Base-by-base conservation (phyloP, 1,140 invertebrate genomes). In the Drosophila tristis region DNA sequence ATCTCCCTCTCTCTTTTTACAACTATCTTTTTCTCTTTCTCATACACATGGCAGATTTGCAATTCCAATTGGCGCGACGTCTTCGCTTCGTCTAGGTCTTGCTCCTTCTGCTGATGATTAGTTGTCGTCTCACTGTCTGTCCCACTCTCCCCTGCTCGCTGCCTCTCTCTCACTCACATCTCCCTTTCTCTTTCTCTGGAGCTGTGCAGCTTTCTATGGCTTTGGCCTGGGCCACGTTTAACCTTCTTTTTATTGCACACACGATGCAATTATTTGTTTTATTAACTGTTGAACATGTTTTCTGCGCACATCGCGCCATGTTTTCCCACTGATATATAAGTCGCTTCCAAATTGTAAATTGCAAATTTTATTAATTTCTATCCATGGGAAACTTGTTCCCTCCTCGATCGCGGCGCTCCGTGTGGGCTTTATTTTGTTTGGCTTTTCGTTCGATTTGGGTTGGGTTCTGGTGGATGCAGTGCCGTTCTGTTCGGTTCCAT, bases 231-330 rank as follows among this genome's bases (percentile, higher is more conserved):
- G 58, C 71, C 80, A 47, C 76, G 80, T 89, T 89, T 78, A 89
- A 76, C 72, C 84, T 80, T 73, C 77, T 89, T 89, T 89, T 89
- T 89, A 89, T 89, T 89, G 84, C 84, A 80, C 78, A 89, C 76
- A 89, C 84, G 80, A 58, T 78, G 84, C 84, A 89, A 89, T 89
- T 89, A 89, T 89, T 89, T 89, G 84, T 89, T 89, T 89, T 89
- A 89, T 89, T 89, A 89, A 89, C 84, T 89, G 84, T 89, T 89
- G 79, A 89, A 89, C 84, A 89, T 77, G 84, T 81, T 76, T 81
- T 76, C 64, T 61, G 44, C 47, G 47, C 72, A 70, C 72, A 74
- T 58, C 66, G 59, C 64, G 13, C 62, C 82, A 68, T 80, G 81
- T 71, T 60, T 63, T 66, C 9, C 45, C 65, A 50, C 35, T 68